Evolutionary conservation across 1,140 invertebrate species (phyloP).

Genomic region (Augochlora pura): DNA sequence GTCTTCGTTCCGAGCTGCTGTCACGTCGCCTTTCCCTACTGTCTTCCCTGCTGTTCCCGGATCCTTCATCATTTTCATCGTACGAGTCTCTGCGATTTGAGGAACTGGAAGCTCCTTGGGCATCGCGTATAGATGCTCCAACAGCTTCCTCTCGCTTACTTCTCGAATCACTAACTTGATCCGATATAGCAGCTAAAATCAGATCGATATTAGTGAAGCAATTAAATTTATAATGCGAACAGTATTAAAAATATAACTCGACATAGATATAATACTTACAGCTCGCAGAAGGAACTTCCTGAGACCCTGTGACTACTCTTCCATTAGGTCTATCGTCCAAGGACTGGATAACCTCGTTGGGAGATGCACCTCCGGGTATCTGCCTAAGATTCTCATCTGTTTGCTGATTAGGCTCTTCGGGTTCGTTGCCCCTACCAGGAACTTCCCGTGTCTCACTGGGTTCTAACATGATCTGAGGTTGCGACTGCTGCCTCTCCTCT

Average conservation of each 20-base stretch:
- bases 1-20: slow-evolving; percentile 70
- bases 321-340: slow-evolving; percentile 67
- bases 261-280: slow-evolving; percentile 57
- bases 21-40: slow-evolving; percentile 76
- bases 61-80: slow-evolving; percentile 76
- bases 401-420: slow-evolving; percentile 64
- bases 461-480: slow-evolving; percentile 64
- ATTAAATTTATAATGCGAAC: too few relatives aligned
- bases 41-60: slow-evolving; percentile 74
- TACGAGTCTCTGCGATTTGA: slow-evolving; percentile 75
- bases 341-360: slow-evolving; percentile 65
- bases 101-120: slow-evolving; percentile 59
- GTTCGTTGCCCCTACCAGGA: slow-evolving; percentile 73
- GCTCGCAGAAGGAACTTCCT: slow-evolving; percentile 65
- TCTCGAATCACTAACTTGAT: slow-evolving; percentile 67
- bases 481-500: slow-evolving; percentile 67
- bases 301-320: slow-evolving; percentile 77
- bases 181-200: slow-evolving; percentile 64
- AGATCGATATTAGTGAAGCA: too few relatives aligned
- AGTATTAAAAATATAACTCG: too few relatives aligned
- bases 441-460: slow-evolving; percentile 70
- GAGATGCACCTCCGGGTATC: slow-evolving; percentile 75
- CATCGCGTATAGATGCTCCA: slow-evolving; percentile 74
- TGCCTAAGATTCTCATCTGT: slow-evolving; percentile 68
- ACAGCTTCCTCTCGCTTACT: slow-evolving; percentile 77